Percentiles rank a stretch among this genome's conserved stretches.
Conservation (phyloP, 2,888 invertebrate species). For the Laothoe populi region DNA sequence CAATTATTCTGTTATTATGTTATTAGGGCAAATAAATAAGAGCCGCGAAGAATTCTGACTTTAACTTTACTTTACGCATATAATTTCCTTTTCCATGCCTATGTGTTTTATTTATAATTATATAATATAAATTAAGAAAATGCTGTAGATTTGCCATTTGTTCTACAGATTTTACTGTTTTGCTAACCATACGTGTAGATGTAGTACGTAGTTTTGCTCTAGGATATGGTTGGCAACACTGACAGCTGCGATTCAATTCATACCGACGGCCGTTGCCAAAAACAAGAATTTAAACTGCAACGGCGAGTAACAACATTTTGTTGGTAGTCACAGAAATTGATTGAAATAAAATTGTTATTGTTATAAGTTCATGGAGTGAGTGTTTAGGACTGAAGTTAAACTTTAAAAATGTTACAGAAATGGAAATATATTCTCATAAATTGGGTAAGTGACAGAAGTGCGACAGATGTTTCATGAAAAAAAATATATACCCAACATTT, state of each 20-base stretch:
- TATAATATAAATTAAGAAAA: no score
- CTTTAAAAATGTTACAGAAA: constrained; percentile 65
- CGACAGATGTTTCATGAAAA: constrained; percentile 28
- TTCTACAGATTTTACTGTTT: no score
- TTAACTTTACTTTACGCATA: no score
- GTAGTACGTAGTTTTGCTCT: no score
- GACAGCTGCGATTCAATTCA: constrained; percentile 5
- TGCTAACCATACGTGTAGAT: no score
- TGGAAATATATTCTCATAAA: constrained; percentile 75
- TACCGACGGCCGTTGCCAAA: constrained; percentile 42
- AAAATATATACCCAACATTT: constrained; percentile 14
- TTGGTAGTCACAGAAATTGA: constrained; percentile 56
- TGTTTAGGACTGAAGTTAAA: constrained; percentile 30
- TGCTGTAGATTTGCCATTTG: no score
- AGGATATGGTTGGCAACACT: neutral
- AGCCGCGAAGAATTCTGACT: no score
- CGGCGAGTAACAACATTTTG: constrained; percentile 62
- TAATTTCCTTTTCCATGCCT: no score
- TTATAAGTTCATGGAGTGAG: constrained; percentile 32
- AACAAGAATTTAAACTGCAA: constrained; percentile 68
- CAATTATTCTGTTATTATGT: no score
- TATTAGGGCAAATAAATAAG: no score
- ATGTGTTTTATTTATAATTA: no score
- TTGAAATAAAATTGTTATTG: constrained; percentile 46
- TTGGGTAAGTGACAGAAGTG: constrained; percentile 63